Base-by-base conservation (phyloP, 2,113 vertebrate genomes). In the Cariama cristata region DNA sequence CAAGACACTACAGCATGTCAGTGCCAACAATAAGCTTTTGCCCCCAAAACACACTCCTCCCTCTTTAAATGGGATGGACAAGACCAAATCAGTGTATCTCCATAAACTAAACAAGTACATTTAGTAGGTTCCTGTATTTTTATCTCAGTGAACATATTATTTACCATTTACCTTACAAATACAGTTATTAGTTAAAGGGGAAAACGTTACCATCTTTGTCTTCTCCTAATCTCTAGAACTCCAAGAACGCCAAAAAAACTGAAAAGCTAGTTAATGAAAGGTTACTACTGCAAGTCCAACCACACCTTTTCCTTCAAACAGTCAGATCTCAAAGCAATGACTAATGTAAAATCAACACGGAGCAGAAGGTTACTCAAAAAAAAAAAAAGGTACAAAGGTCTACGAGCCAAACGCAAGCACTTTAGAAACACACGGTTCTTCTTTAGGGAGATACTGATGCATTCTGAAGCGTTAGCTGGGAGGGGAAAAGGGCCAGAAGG, bases 231-330 rank as follows among this genome's bases (percentile, higher is more conserved):
- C 63, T 7, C 38, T n/a, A 24, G 38, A 80, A 47, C 22, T 53
- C 27, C 15, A n/a, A 67, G 52, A 87, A 12, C 0, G 22, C 35
- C 55, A 35, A 47, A 53, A 49, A 59, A 56, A 71, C 14, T 7
- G n/a, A 52, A 17, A 13, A 52, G 68, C n/a, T 14, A 17, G 26
- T 58, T 71, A 53, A 63, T 3, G 81, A 66, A 44, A 67, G 38
- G 10, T 20, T 20, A 15, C 30, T 13, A 2, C 52, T 44, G 30
- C 44, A 38, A 38, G 44, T 27, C 68, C 52, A 75, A 7, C 97
- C 95, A 92, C 96, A 71, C 97, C 97, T 97, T 13, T 86, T 76
- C 93, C 93, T 94, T 75, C 52, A 90, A 72, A 85, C 75, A 93
- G 38, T 3, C 9, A 35, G 27, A 52, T 84, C 84, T 47, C 27